These are phyloP conservation scores for Hypotaenidia okinawae DNA, from an alignment of 2,797 vertebrate species.

Conservation along the genomic window DNA sequence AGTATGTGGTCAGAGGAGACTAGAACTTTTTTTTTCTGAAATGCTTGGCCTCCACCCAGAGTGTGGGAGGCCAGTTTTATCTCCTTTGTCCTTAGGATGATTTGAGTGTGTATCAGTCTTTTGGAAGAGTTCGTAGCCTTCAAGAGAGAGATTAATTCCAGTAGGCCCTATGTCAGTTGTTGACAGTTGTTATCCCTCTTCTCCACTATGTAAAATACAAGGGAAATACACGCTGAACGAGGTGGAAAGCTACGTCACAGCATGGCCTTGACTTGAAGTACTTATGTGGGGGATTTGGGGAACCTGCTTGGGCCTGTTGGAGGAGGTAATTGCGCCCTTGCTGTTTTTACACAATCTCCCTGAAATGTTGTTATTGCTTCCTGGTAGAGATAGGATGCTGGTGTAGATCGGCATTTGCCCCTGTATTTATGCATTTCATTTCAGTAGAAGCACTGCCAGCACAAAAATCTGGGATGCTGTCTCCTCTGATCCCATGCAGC, in stretches of 20 bases:
- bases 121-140: not conserved
- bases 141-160: not conserved
- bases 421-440: not conserved
- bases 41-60: not conserved
- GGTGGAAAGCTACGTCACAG: not conserved
- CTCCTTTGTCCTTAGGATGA: not conserved
- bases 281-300: not conserved
- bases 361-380: not conserved
- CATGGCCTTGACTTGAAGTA: not conserved
- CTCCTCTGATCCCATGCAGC: accelerated
- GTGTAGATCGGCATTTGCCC: not conserved
- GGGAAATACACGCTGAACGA: not conserved
- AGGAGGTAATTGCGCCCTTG: not conserved
- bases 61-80: not conserved
- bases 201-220: not conserved
- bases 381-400: not conserved
- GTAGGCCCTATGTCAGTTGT: not conserved
- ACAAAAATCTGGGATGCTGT: not conserved
- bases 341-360: accelerated
- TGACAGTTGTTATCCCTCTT: not conserved
- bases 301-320: not conserved
- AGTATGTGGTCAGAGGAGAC: not conserved
- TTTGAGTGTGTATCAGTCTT: not conserved
- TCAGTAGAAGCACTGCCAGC: not conserved
- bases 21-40: not conserved